Conservation (phyloP, 2,113 vertebrate species). For the Bufo gargarizans region DNA sequence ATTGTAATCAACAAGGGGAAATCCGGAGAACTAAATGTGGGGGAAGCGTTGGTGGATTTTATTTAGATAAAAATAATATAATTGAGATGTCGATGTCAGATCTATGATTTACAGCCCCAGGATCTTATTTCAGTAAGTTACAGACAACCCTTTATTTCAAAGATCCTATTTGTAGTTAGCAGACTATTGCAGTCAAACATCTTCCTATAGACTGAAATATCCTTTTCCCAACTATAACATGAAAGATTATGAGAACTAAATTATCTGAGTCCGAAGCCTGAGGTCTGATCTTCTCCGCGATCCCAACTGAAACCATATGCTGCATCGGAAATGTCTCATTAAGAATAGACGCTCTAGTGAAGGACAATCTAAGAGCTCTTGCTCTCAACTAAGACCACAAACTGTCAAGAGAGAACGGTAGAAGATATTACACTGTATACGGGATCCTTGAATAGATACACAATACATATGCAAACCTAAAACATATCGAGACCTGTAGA, state of each 20-base stretch:
- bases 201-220: not conserved
- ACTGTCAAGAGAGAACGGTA: not conserved
- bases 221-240: conserved; percentile 5
- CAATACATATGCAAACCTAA: not conserved
- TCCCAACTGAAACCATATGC: conserved; percentile 40
- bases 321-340: conserved; percentile 41
- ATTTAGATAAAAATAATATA: not conserved
- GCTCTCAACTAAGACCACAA: not conserved
- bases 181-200: not conserved
- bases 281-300: conserved; percentile 26
- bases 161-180: not conserved
- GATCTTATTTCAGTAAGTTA: not conserved
- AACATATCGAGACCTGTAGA: too few relatives aligned
- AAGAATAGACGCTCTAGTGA: not conserved
- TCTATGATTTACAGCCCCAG: not conserved
- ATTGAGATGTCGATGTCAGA: not conserved
- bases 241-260: conserved; percentile 36
- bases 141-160: not conserved
- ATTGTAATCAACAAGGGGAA: not conserved
- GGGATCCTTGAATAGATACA: not conserved
- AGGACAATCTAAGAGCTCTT: not conserved
- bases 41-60: not conserved
- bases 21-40: not conserved
- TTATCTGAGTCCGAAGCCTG: not conserved
- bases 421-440: not conserved